Base-by-base conservation (phyloP, 92 coral and sea anemone species). In the Diadumene lineata region DNA sequence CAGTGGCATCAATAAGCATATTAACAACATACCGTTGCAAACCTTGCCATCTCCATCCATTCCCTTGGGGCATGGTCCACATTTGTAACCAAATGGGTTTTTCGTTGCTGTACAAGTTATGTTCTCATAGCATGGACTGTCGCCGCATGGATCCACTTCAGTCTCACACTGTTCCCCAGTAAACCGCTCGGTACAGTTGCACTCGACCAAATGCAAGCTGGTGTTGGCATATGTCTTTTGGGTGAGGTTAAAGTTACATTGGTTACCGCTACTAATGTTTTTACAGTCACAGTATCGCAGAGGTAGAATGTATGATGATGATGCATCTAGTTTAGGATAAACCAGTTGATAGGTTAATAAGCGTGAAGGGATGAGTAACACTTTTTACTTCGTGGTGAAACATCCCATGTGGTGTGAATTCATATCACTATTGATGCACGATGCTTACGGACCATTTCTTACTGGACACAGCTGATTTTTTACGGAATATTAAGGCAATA, bases 1-100 rank as follows among this genome's bases (percentile, higher is more conserved):
- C n/a, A n/a, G n/a, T n/a, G n/a, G n/a, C n/a, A n/a, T n/a, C n/a
- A n/a, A n/a, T n/a, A n/a, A n/a, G n/a, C n/a, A n/a, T n/a, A n/a
- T n/a, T n/a, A n/a, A n/a, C n/a, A 38, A 38, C 21, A 73, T 81
- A 90, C 96, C 92, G 22, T 44, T 34, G 53, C 92, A 90, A 72
- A 60, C 64, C 60, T 84, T 79, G 10, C 96, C 92, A 43, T 90
- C 77, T 11, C 96, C 96, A 13, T 81, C 82, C 25, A 84, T 64
- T 8, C 92, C 92, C 13, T n/a, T 33, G 18, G 96, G 96, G 51
- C 96, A 90, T 1, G 82, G 71, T 13, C 90, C 92, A 62, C 96
- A 90, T 67, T 44, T 44, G 67, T 68, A 87, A 1, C 96, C 96
- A 73, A 76, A 81, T 0, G 85, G 85, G 34, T 64, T 58, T 19